Evolutionary conservation across 2,888 invertebrate species (phyloP), one percentile per base, ranked within the genome.

Genomic region (Thysanoteuthis rhombus): DNA sequence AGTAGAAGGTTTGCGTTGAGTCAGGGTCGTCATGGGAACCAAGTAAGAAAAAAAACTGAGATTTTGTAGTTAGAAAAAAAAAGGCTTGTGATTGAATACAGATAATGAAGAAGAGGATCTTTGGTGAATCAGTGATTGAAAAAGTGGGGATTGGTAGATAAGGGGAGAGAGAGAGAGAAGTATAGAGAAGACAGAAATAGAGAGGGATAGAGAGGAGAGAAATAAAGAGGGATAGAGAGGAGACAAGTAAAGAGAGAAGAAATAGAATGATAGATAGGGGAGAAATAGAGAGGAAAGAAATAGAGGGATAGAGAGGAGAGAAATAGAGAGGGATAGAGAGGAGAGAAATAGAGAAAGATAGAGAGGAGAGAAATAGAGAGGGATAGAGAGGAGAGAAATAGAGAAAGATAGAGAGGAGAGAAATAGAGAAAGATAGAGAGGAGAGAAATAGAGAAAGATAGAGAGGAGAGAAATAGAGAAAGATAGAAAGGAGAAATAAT

Each of bases 261-360:
- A 12, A n/a, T 1, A n/a, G 8, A n/a, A 6, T 10, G 6, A 4
- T 0, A n/a, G n/a, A n/a, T 1, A n/a, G n/a, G 8, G 1, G 75
- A 32, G 75, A 75, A 10, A 75, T 0, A 32, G n/a, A 10, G n/a
- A 75, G 12, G 75, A 75, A 1, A n/a, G 32, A 32, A 12, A 75
- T 6, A 75, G 75, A 75, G 32, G 8, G 75, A 75, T 1, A 32
- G 12, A 12, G 32, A n/a, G 6, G n/a, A n/a, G 8, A 0, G 8
- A 8, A 12, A n/a, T 32, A 75, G 2, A n/a, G 10, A 75, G 2
- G 5, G 32, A 10, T 0, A 32, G 1, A 32, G 6, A n/a, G 75
- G 1, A 22, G 22, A 22, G 0, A 22, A 19, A 22, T 0, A n/a
- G 32, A 75, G n/a, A 75, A n/a, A 75, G n/a, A 75, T 0, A 19